Conservation (phyloP, 2,113 vertebrate genomes). For the Atractosteus spatula region DNA sequence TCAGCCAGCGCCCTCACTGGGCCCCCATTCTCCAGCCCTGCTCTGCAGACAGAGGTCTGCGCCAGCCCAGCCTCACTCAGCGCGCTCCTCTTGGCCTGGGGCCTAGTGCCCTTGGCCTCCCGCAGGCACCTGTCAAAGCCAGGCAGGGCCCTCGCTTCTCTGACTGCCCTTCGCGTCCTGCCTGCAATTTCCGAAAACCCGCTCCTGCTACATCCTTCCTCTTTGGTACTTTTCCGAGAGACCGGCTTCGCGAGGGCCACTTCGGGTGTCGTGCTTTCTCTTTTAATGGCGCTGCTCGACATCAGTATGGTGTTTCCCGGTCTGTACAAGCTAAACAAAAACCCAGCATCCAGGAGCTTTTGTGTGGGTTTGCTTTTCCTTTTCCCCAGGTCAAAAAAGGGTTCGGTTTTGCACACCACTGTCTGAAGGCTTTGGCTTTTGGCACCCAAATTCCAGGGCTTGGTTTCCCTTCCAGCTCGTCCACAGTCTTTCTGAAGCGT, state of each 20-base stretch:
- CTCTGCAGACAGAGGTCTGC: slow-evolving; percentile 11
- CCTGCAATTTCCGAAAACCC: not conserved
- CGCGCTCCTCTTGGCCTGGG: slow-evolving; percentile 5
- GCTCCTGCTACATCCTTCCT: slow-evolving; percentile 7
- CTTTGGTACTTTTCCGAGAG: slow-evolving; percentile 13
- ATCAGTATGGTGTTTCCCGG: slow-evolving; percentile 19
- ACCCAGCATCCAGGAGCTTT: slow-evolving; percentile 71
- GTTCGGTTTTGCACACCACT: not conserved
- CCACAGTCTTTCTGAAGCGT: not conserved
- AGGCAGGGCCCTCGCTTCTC: slow-evolving; percentile 2
- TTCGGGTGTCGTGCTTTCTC: slow-evolving; percentile 45
- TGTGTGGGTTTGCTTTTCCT: slow-evolving; percentile 73
- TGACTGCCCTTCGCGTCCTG: slow-evolving; percentile 8
- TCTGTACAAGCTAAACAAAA: slow-evolving; percentile 69
- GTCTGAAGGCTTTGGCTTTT: slow-evolving; percentile 24
- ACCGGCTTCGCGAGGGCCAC: slow-evolving; percentile 14
- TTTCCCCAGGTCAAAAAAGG: slow-evolving; percentile 58
- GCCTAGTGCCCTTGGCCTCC: not conserved
- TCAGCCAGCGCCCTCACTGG: slow-evolving; percentile 43
- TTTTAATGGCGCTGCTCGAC: slow-evolving; percentile 55
- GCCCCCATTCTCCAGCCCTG: slow-evolving; percentile 11
- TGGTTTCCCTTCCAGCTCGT: slow-evolving; percentile 13
- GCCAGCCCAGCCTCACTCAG: not conserved
- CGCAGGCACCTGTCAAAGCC: slow-evolving; percentile 2
- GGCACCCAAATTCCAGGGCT: slow-evolving; percentile 19